Base-by-base conservation (phyloP, 2,797 vertebrate species). In the Odontamblyopus rebecca region DNA sequence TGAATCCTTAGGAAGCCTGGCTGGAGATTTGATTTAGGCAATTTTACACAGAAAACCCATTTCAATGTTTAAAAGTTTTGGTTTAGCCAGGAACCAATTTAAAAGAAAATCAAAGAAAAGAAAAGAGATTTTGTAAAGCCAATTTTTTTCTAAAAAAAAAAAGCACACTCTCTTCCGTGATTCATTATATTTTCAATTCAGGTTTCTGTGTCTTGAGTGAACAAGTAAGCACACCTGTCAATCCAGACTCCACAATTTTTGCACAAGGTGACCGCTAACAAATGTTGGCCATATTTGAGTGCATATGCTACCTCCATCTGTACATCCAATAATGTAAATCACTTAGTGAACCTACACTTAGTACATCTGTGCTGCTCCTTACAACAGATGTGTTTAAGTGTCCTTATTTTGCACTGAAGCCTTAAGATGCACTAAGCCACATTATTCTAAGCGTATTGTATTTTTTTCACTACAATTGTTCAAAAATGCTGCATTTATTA, bases 1-100 rank as follows among this genome's bases (percentile, higher is more conserved):
- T 48, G 26, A 87, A 90, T 85, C 79, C 74, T 74, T 74, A 78
- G 69, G 57, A 77, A 87, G 81, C 71, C 77, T 79, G 72, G 69
- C 67, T 74, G 75, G 73, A 79, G 69, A 85, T 79, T 80, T 81
- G 66, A 81, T 75, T 70, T 71, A 19, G 69, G 80, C 74, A 74
- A 71, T 87, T 80, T 79, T 66, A 70, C 41, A 68, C 82, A 53
- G 26, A 57, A 50, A 69, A 48, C 62, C 71, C 38, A 50, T 50
- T 16, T 30, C 50, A 75, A 15, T 68, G 48, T 70, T 80, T 79
- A 41, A 81, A 56, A 75, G 76, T 41, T 78, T 63, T 27, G 19
- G 72, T 51, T 69, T 69, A 71, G 44, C 68, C 18, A 35, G 57
- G 76, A 82, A 76, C 79, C 82, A 61, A 78, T 56, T 57, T 44